Base-by-base conservation (phyloP, 1,140 invertebrate species). In the Drosophila azteca region DNA sequence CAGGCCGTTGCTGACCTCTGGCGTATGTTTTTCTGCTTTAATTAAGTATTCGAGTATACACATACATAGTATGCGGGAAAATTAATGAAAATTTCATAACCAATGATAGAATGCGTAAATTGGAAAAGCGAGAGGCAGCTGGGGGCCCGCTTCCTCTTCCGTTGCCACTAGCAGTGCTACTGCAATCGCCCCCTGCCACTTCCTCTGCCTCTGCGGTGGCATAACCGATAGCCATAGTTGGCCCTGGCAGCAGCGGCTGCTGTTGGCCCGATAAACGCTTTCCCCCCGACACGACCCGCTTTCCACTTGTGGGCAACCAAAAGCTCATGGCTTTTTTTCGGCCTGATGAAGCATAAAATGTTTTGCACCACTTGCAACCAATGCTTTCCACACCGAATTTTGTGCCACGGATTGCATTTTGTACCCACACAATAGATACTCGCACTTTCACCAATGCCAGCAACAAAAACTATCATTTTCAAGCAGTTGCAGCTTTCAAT, bases 311-410 rank as follows among this genome's bases (percentile, higher is more conserved):
- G 54, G 45, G 26, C 51, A 65, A 51, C 77, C 68, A 74, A 67
- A 64, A 64, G 63, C 73, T 57, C 49, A 44, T 66, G 73, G 68
- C 55, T 66, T 74, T 48, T 48, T 77, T 84, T 84, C 61, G 58
- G 73, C 77, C 62, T 73, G 77, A 84, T 85, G 67, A 74, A 84
- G 81, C 81, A 74, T 63, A 64, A 69, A 77, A 68, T 78, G 43
- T 61, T 66, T 48, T 61, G 52, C 26, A 17, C 24, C 13, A 20
- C 11, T 58, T 43, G 60, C 41, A 55, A 26, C 43, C 35, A 50
- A 55, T 35, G 59, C 35, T 66, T 65, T 70, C 48, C 26, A 8
- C 53, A 41, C 13, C 22, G 57, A 45, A 46, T 49, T 48, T 60
- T 68, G 17, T 39, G 44, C n/a, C 20, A 26, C 3, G 22, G 24